Evolutionary conservation across 2,797 vertebrate species (phyloP).

Genomic region (Macropodus opercularis): DNA sequence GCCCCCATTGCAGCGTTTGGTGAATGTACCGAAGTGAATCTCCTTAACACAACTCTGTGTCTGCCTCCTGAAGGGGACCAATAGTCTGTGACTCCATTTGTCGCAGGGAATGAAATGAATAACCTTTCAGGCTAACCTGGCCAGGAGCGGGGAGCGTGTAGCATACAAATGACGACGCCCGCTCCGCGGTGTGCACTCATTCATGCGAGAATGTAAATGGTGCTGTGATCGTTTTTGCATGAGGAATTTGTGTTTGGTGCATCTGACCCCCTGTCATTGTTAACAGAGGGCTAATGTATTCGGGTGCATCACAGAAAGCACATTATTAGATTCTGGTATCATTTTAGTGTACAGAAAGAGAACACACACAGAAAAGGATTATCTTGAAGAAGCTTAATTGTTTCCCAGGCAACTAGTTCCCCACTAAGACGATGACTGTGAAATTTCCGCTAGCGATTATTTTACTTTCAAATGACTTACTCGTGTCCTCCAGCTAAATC

Average conservation of each 20-base stretch:
- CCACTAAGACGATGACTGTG: slow-evolving; percentile 68
- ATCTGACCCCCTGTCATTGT: slow-evolving; percentile 27
- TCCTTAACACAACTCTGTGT: slow-evolving; percentile 57
- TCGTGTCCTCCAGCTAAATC: slow-evolving; percentile 72
- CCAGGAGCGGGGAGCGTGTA: slow-evolving; percentile 29
- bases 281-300: slow-evolving; percentile 51
- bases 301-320: slow-evolving; percentile 38
- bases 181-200: slow-evolving; percentile 22
- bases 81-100: slow-evolving; percentile 70
- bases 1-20: slow-evolving; percentile 21
- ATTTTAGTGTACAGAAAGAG: slow-evolving; percentile 38
- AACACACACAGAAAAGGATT: slow-evolving; percentile 56
- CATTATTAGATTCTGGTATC: slow-evolving; percentile 51
- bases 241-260: slow-evolving; percentile 25
- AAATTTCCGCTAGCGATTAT: slow-evolving; percentile 75
- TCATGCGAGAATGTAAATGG: slow-evolving; percentile 43
- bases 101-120: slow-evolving; percentile 57
- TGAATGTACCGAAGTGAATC: slow-evolving; percentile 54
- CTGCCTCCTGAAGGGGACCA: slow-evolving; percentile 46
- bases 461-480: slow-evolving; percentile 78
- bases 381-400: slow-evolving; percentile 74
- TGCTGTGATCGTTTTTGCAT: slow-evolving; percentile 14
- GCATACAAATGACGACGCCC: slow-evolving; percentile 53
- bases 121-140: slow-evolving; percentile 69
- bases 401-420: slow-evolving; percentile 74